Evolutionary conservation across 2,797 vertebrate species (phyloP).

Genomic region (Lophotriccus pileatus): DNA sequence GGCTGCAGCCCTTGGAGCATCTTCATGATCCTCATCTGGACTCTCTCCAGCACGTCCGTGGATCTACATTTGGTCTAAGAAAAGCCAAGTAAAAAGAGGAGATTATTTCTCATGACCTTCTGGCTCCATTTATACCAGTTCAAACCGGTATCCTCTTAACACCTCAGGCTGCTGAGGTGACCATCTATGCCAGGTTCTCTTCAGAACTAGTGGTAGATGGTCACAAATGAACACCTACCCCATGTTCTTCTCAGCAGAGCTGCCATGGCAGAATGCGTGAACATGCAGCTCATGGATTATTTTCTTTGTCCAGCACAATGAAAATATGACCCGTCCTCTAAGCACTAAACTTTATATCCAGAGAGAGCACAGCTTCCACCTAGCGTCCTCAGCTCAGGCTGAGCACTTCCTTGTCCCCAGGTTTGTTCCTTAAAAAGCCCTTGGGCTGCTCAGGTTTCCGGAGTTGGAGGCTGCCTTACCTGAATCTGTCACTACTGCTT

Average conservation of each 20-base stretch:
- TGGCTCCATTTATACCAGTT: background rate
- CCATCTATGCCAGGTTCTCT: background rate
- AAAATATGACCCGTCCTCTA: background rate
- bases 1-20: background rate
- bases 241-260: background rate
- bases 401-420: background rate
- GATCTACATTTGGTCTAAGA: background rate
- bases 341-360: background rate
- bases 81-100: background rate
- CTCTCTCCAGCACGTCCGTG: background rate
- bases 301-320: background rate
- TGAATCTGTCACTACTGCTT: slow-evolving; percentile 42
- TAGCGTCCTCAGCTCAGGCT: background rate
- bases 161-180: background rate
- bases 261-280: background rate
- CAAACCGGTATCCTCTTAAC: background rate
- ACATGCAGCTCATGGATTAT: background rate
- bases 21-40: background rate
- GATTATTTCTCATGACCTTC: background rate
- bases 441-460: background rate
- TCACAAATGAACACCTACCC: background rate
- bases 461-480: background rate
- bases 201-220: background rate
- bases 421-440: background rate
- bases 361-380: background rate